Conservation (phyloP, 2,888 invertebrate species). For the Anoncus sp. region DNA sequence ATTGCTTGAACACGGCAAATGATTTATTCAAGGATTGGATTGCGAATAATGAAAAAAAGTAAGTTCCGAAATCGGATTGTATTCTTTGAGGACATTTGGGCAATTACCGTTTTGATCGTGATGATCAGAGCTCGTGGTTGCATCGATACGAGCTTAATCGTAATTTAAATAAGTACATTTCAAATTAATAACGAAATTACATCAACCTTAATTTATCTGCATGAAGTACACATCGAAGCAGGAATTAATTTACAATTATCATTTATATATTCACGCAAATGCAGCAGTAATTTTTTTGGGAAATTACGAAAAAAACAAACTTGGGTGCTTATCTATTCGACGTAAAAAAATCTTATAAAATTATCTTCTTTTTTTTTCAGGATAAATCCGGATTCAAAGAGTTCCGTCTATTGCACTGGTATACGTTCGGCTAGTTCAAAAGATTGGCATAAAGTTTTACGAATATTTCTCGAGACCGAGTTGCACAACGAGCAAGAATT, state of each 20-base stretch:
- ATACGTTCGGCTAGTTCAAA: constrained; percentile 54
- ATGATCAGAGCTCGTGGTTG: not conserved
- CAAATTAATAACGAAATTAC: too few species aligned
- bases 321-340: not conserved
- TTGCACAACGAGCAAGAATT: constrained; percentile 67
- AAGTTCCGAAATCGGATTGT: not conserved
- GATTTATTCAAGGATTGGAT: constrained; percentile 73
- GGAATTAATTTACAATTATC: not conserved
- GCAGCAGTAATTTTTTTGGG: not conserved
- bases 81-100: not conserved
- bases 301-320: not conserved
- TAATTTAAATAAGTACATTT: too few species aligned
- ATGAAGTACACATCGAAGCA: not conserved
- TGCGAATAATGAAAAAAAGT: constrained; percentile 38
- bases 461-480: constrained; percentile 60
- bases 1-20: constrained; percentile 69
- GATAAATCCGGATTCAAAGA: constrained; percentile 65
- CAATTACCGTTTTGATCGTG: not conserved
- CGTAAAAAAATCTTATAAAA: not conserved
- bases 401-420: constrained; percentile 64
- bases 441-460: constrained; percentile 62
- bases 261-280: not conserved
- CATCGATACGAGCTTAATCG: not conserved
- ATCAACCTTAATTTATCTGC: too few species aligned
- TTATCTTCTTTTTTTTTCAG: constrained; percentile 37